phyloP scores from a whole-genome alignment of 53 echinoderm and acorn worm species.

The Echinometra lucunter region DNA sequence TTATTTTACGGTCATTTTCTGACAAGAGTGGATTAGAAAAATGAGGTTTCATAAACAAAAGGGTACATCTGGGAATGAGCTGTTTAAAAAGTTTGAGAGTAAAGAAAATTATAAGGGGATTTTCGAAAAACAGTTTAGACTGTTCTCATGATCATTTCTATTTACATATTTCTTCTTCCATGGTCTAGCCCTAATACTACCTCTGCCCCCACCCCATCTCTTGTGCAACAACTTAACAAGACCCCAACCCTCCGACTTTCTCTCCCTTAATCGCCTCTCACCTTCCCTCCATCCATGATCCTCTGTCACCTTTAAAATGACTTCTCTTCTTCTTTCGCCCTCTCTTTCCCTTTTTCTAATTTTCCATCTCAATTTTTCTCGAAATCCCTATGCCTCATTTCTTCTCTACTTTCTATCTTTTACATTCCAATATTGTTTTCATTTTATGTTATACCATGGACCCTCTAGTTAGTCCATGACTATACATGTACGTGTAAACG shows the following conservation, averaged over 20 bases:
- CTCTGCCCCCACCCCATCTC: not conserved
- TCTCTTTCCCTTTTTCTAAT: not conserved
- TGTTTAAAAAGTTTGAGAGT: conserved; percentile 5
- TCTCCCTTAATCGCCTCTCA: not conserved
- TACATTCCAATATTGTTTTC: too few species aligned
- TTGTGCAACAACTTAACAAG: not conserved
- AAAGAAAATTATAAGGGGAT: not conserved
- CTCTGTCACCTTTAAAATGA: not conserved
- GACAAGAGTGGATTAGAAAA: conserved; percentile 31
- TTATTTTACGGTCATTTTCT: conserved; percentile 13
- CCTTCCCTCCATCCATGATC: not conserved
- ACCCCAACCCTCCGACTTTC: not conserved
- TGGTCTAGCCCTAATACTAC: not conserved
- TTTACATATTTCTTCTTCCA: not conserved
- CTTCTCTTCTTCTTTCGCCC: not conserved
- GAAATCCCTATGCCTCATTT: too few species aligned
- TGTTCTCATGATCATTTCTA: not conserved
- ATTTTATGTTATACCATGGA: too few species aligned
- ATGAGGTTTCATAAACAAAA: conserved; percentile 31
- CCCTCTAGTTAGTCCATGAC: too few species aligned
- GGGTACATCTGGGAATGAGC: not conserved
- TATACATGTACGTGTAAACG: too few species aligned
- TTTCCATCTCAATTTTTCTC: not conserved
- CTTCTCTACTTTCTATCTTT: too few species aligned
- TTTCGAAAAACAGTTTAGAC: not conserved